phyloP scores from a whole-genome alignment of 1,140 invertebrate species.

The Cydia strobilella region DNA sequence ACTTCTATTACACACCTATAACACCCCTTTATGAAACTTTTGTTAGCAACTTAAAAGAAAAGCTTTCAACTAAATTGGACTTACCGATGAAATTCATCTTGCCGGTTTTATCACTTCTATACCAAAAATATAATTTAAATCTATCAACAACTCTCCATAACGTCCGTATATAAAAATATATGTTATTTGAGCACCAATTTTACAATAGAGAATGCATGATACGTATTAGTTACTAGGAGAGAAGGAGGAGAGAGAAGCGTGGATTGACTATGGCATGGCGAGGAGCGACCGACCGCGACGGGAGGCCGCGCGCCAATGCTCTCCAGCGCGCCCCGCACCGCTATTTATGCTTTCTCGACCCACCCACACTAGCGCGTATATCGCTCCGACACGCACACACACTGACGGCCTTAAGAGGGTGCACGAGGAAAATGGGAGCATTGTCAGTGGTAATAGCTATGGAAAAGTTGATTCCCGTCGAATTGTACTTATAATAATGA shows the following conservation, averaged over 20 bases:
- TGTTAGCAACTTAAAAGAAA: conserved; percentile 9
- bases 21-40: not conserved
- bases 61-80: conserved; percentile 44
- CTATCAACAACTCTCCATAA: conserved; percentile 64
- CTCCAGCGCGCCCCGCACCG: conserved; percentile 37
- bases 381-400: conserved; percentile 43
- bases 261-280: conserved; percentile 42
- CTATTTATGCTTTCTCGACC: conserved; percentile 56
- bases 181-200: conserved; percentile 72
- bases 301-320: conserved; percentile 60
- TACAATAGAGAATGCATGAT: conserved; percentile 72
- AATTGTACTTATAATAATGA: conserved; percentile 68
- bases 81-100: conserved; percentile 76
- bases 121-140: conserved; percentile 50
- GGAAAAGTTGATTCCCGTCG: conserved; percentile 72
- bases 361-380: conserved; percentile 10
- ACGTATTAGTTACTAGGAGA: conserved; percentile 64
- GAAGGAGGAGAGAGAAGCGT: conserved; percentile 54
- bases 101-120: conserved; percentile 50
- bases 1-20: conserved; percentile 7
- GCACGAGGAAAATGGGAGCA: conserved; percentile 66
- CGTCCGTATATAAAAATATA: conserved; percentile 70
- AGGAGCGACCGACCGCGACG: conserved; percentile 55
- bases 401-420: conserved; percentile 56
- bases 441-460: conserved; percentile 72